Evolutionary conservation across 2,113 vertebrate genomes (phyloP).

Genomic region (Atlantisia rogersi): DNA sequence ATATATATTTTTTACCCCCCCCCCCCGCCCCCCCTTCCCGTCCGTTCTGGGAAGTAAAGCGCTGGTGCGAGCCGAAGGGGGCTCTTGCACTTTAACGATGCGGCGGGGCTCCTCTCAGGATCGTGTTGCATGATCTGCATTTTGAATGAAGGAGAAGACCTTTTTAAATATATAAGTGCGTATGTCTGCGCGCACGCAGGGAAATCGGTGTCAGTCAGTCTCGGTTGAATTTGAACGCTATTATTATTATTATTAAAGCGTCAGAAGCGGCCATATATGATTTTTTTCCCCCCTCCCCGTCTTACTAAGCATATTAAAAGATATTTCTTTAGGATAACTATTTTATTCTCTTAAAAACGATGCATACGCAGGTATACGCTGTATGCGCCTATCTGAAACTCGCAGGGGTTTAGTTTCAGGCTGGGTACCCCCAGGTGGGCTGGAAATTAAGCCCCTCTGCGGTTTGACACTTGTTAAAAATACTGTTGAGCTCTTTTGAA

Average conservation of each 20-base stretch:
- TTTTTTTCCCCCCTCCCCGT: neutral
- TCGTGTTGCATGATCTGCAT: conserved; percentile 76
- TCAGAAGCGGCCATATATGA: conserved; percentile 2
- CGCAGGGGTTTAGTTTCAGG: conserved; percentile 46
- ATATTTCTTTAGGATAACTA: neutral
- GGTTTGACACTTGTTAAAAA: conserved; percentile 66
- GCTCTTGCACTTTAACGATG: conserved; percentile 62
- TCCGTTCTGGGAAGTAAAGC: conserved; percentile 31
- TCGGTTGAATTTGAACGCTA: conserved; percentile 28
- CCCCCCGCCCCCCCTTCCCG: neutral
- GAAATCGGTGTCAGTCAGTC: conserved; percentile 51
- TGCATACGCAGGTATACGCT: neutral
- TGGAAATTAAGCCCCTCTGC: conserved; percentile 57
- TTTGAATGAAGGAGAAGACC: conserved; percentile 76
- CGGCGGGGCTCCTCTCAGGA: conserved; percentile 70
- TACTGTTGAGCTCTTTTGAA: conserved; percentile 55
- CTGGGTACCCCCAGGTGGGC: conserved; percentile 53
- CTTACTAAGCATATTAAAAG: conserved; percentile 13
- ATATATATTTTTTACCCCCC: no score
- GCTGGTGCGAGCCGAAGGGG: conserved; percentile 45
- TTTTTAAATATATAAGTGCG: neutral
- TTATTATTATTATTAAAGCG: conserved; percentile 55
- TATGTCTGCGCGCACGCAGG: neutral
- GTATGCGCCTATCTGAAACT: conserved; percentile 11
- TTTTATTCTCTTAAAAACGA: neutral